phyloP scores from a whole-genome alignment of 2,113 vertebrate species.

The Eclectus roratus region DNA sequence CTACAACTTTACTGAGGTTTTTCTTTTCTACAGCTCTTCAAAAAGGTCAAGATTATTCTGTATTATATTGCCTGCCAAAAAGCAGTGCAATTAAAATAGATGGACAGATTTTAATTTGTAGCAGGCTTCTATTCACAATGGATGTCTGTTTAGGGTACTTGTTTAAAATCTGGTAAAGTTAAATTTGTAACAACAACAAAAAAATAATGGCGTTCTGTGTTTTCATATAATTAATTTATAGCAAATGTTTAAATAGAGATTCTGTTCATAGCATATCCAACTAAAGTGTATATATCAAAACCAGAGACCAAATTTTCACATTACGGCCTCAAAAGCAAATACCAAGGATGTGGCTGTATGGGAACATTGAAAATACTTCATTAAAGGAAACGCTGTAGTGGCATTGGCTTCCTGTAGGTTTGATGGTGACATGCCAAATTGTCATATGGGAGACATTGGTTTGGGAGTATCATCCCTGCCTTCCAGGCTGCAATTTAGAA shows the following conservation, averaged over 20 bases:
- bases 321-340: constrained; percentile 20
- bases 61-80: constrained; percentile 26
- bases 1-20: constrained; percentile 18
- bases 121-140: constrained; percentile 63
- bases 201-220: constrained; percentile 50
- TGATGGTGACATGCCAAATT: background rate
- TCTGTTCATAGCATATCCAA: constrained; percentile 39
- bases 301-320: constrained; percentile 53
- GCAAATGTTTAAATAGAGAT: constrained; percentile 59
- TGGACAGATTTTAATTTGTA: constrained; percentile 65
- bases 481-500: background rate
- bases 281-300: constrained; percentile 55
- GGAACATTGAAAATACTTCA: constrained; percentile 22
- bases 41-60: constrained; percentile 31
- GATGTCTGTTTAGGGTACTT: constrained; percentile 50
- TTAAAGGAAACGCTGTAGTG: background rate
- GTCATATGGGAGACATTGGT: background rate
- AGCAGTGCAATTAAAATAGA: constrained; percentile 49
- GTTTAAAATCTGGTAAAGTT: constrained; percentile 64
- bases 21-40: constrained; percentile 37
- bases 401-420: background rate
- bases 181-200: constrained; percentile 62
- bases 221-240: constrained; percentile 67
- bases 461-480: background rate
- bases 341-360: constrained; percentile 21